A percentile compares a stretch with the other conserved stretches of the same genome.
Conservation (phyloP, 2,797 vertebrate genomes). For the Kryptolebias ocellatus region DNA sequence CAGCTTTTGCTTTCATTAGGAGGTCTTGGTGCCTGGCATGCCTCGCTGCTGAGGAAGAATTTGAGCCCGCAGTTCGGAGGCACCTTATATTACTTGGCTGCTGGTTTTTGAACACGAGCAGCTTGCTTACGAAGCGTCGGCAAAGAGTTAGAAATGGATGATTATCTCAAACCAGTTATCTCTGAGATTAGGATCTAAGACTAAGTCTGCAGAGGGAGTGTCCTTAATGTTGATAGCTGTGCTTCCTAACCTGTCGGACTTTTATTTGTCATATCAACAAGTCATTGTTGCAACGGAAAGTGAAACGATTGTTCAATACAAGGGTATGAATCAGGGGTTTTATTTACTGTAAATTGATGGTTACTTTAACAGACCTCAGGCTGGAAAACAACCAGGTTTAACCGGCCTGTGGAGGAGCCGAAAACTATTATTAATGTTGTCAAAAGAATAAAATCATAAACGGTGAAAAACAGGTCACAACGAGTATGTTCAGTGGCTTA, state of each 20-base stretch:
- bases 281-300: slow-evolving; percentile 19
- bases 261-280: slow-evolving; percentile 25
- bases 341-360: no score
- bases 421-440: no score
- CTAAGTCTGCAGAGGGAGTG: slow-evolving; percentile 18
- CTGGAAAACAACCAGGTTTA: no score
- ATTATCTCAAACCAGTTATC: slow-evolving; percentile 37
- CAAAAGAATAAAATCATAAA: no score
- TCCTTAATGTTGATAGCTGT: slow-evolving; percentile 21
- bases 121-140: slow-evolving; percentile 44
- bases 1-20: slow-evolving; percentile 19
- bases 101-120: slow-evolving; percentile 56
- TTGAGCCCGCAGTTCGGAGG: slow-evolving; percentile 64
- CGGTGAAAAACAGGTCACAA: no score
- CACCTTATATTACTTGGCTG: slow-evolving; percentile 61
- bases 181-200: slow-evolving; percentile 49
- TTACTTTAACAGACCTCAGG: no score
- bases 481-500: no score
- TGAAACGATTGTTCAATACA: neutral
- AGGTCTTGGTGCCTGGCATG: slow-evolving; percentile 45
- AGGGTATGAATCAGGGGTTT: no score
- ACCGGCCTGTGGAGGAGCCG: no score
- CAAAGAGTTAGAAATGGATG: slow-evolving; percentile 44
- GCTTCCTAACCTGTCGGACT: slow-evolving; percentile 52
- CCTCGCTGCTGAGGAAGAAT: slow-evolving; percentile 54